phyloP scores from a whole-genome alignment of 2,113 vertebrate genomes.

The Alouatta palliata region DNA sequence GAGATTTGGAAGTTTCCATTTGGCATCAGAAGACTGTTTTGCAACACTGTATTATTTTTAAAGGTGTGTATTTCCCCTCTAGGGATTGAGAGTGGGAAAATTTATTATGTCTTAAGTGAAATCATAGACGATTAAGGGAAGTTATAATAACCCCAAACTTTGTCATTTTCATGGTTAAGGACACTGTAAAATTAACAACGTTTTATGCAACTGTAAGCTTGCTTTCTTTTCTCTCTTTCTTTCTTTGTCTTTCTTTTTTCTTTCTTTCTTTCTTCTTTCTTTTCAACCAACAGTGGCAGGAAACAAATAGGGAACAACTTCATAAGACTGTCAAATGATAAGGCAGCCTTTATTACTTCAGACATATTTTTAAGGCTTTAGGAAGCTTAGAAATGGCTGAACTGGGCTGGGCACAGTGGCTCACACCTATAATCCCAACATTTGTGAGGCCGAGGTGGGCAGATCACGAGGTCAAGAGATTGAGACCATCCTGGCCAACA shows the following conservation, averaged over 20 bases:
- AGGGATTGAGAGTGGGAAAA: background rate
- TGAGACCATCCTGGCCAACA: no score
- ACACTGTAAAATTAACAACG: slow-evolving; percentile 3
- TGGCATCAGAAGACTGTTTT: slow-evolving; percentile 20
- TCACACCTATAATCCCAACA: no score
- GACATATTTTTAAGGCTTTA: rapidly evolving
- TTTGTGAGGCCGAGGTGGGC: no score
- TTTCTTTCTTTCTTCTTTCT: background rate
- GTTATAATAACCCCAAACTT: background rate
- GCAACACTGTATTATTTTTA: slow-evolving; percentile 17
- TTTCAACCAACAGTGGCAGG: background rate
- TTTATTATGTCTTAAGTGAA: background rate
- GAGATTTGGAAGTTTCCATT: slow-evolving; percentile 30
- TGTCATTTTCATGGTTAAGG: background rate
- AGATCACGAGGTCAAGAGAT: no score
- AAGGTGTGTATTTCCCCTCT: background rate
- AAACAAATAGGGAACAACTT: rapidly evolving
- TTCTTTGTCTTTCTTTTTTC: background rate
- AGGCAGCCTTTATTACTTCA: rapidly evolving
- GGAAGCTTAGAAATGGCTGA: background rate
- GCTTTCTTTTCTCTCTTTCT: background rate
- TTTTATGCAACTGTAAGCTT: background rate
- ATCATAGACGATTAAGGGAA: slow-evolving; percentile 20
- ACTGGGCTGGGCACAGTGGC: no score
- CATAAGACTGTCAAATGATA: rapidly evolving